These are phyloP conservation scores for Danionella cerebrum DNA, from an alignment of 2,113 vertebrate genomes.

Conservation along the genomic window DNA sequence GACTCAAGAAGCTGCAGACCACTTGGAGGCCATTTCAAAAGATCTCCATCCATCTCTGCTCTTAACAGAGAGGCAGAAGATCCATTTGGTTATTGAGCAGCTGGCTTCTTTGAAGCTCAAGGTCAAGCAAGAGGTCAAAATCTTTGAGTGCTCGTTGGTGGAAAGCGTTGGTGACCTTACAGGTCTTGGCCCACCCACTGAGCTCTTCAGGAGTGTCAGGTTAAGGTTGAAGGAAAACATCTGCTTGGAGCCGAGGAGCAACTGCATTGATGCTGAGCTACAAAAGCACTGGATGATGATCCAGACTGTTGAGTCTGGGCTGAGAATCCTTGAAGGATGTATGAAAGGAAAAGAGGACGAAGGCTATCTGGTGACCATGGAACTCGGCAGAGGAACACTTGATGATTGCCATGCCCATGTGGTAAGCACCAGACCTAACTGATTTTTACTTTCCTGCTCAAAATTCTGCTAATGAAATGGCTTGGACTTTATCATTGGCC, in stretches of 20 bases:
- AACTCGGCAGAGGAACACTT: conserved; percentile 51
- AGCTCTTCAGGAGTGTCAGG: conserved; percentile 57
- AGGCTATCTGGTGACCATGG: conserved; percentile 47
- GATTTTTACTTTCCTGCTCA: too few relatives aligned
- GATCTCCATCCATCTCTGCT: conserved; percentile 58
- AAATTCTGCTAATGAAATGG: too few relatives aligned
- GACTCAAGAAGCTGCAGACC: conserved; percentile 60
- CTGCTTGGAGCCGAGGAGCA: conserved; percentile 57
- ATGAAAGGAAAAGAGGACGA: conserved; percentile 40
- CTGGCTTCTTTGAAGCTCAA: conserved; percentile 53
- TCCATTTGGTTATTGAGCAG: conserved; percentile 53
- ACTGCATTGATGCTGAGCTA: conserved; percentile 58
- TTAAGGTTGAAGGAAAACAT: conserved; percentile 57
- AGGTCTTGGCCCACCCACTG: conserved; percentile 52
- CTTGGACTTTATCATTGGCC: too few relatives aligned
- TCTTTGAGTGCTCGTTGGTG: conserved; percentile 50
- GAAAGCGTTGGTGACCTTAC: conserved; percentile 42
- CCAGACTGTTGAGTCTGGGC: conserved; percentile 62
- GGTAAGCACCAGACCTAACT: conserved; percentile 65
- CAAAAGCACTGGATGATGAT: conserved; percentile 63
- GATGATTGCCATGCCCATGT: conserved; percentile 55
- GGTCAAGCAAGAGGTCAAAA: conserved; percentile 56
- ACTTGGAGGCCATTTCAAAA: conserved; percentile 63
- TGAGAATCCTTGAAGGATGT: conserved; percentile 57
- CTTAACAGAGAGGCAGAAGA: conserved; percentile 59